Percentiles rank a stretch among this genome's conserved stretches.
Conservation (phyloP, 2,113 vertebrate genomes). For the Pangasianodon gigas region DNA sequence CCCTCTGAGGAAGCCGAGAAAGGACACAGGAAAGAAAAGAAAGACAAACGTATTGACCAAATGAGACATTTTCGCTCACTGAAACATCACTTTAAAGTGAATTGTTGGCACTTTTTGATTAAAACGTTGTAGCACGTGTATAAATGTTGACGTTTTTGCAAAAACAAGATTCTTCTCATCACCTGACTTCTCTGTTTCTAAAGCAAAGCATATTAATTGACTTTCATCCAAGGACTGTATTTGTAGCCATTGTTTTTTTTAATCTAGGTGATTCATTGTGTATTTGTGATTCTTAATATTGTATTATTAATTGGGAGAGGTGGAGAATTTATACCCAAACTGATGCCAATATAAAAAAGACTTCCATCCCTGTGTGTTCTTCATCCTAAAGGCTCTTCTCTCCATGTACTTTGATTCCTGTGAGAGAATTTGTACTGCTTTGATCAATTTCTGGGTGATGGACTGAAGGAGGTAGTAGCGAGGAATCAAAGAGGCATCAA, state of each 20-base stretch:
- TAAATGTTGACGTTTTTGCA: not conserved
- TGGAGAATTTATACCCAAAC: not conserved
- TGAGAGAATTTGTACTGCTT: no score
- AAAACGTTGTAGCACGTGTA: not conserved
- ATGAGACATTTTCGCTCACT: not conserved
- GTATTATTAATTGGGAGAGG: not conserved
- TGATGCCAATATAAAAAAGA: not conserved
- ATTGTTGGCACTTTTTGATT: not conserved
- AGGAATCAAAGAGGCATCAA: no score
- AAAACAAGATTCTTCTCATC: no score
- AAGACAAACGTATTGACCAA: not conserved
- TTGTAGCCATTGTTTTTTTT: not conserved
- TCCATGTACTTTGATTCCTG: no score
- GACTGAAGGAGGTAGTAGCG: no score
- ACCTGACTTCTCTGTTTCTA: no score
- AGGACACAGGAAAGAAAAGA: not conserved
- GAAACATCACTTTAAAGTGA: not conserved
- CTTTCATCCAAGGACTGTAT: not conserved
- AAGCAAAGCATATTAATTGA: no score
- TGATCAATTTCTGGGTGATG: no score
- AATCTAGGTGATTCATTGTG: not conserved
- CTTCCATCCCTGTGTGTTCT: no score
- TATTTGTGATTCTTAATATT: not conserved
- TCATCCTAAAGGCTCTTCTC: no score
- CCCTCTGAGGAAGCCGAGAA: not conserved